Conservation (phyloP, 2,797 vertebrate species). For the Cryptoblepharus egeriae region DNA sequence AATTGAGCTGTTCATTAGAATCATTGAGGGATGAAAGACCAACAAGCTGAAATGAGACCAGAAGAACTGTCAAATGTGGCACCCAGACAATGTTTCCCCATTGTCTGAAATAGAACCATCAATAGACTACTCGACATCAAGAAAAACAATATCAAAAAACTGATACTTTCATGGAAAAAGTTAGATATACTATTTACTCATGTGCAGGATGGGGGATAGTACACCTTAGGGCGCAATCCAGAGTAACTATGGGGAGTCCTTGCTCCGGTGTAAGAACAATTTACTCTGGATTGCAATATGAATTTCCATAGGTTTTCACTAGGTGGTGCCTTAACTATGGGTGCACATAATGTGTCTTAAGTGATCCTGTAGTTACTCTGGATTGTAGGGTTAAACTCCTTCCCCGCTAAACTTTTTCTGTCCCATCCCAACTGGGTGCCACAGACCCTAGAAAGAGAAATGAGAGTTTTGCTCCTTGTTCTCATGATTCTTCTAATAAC, state of each 20-base stretch:
- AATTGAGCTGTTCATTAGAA: constrained; percentile 26
- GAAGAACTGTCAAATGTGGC: neutral
- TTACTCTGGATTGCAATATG: too few species aligned
- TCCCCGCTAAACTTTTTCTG: neutral
- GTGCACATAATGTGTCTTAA: too few species aligned
- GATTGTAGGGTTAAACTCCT: too few species aligned
- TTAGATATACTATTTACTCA: neutral
- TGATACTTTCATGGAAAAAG: neutral
- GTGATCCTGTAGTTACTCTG: too few species aligned
- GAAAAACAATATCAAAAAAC: too few species aligned
- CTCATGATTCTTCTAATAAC: neutral
- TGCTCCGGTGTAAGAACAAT: too few species aligned
- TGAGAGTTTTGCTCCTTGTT: neutral
- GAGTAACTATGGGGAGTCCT: too few species aligned
- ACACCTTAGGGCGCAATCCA: too few species aligned
- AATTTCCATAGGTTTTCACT: too few species aligned
- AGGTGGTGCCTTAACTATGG: too few species aligned
- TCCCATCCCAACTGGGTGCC: neutral
- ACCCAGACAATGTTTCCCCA: too few species aligned
- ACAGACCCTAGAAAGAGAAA: neutral
- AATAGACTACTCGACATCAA: neutral
- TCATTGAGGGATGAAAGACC: neutral
- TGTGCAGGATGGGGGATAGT: neutral
- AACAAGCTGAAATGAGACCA: neutral
- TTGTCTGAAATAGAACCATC: neutral